A percentile compares a stretch with the other conserved stretches of the same genome.
phyloP scores from a whole-genome alignment of 2,113 vertebrate genomes.

The Sminthopsis crassicaudata region DNA sequence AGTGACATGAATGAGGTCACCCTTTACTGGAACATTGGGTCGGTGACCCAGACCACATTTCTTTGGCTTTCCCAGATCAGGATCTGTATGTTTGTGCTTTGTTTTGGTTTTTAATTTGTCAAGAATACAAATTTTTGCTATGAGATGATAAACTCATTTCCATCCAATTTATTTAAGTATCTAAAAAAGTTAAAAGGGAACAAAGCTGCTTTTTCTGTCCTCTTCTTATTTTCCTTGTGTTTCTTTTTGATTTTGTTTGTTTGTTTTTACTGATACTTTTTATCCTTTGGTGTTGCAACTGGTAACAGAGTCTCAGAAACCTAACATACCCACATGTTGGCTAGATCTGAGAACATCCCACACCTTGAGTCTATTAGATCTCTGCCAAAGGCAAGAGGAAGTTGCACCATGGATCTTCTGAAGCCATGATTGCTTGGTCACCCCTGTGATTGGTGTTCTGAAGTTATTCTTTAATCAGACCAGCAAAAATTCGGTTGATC shows the following conservation, averaged over 20 bases:
- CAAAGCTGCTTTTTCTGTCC: too few relatives aligned
- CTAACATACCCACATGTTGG: background rate
- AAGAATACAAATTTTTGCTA: background rate
- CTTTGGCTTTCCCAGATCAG: background rate
- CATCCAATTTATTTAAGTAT: background rate
- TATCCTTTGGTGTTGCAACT: background rate
- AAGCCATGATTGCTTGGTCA: too few relatives aligned
- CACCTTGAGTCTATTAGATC: background rate
- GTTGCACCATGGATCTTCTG: too few relatives aligned
- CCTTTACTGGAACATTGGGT: background rate
- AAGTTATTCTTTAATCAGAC: background rate
- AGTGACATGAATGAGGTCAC: background rate
- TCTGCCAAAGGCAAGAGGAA: too few relatives aligned
- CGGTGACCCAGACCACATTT: slow-evolving; percentile 39
- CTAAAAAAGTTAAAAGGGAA: background rate
- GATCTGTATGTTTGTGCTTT: background rate
- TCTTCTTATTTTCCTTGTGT: too few relatives aligned
- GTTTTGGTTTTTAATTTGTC: background rate
- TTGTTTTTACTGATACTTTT: too few relatives aligned
- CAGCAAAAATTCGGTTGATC: too few relatives aligned
- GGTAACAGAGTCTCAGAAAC: background rate
- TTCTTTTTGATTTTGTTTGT: too few relatives aligned
- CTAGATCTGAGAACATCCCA: background rate
- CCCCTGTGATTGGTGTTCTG: too few relatives aligned
- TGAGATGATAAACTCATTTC: background rate